Evolutionary conservation across 2,888 invertebrate genomes (phyloP), one percentile per base, ranked within the genome.

Genomic region (Zhengitettix transpicula): DNA sequence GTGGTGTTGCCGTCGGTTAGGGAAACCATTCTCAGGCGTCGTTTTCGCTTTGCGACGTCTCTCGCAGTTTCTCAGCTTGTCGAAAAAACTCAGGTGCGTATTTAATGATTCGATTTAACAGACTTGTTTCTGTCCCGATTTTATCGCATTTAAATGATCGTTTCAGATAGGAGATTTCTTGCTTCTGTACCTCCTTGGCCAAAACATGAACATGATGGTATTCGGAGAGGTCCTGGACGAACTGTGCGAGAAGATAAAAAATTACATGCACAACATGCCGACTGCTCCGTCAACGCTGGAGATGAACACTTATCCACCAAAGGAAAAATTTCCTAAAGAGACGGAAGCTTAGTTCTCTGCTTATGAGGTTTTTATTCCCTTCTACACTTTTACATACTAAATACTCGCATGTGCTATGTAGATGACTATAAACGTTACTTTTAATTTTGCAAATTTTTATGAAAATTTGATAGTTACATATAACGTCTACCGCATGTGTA

Each of bases 221-320:
- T 90, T 88, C 71, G 84, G 84, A 58, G 89, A 90, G 69, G 83
- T 90, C 64, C 69, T 91, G 67, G 85, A 89, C 65, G 88, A 89
- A 68, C 73, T 89, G n/a, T 82, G 84, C 55, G 79, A 82, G 63
- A 58, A 59, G 44, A 59, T 65, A 40, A 62, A 61, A 47, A 61
- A 62, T 58, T 62, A 63, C 59, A 60, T 83, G 64, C 83, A 84
- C 57, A 85, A 87, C 70, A 71, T 81, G 58, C 90, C 91, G 0
- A 89, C 90, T 1, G 90, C 90, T 3, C 90, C 90, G 0, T 89
- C 89, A 58, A 90, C 90, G 16, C 75, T 90, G 65, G 90, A 91
- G 75, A 87, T 90, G 85, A 87, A 88, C 9, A 88, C 89, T 62
- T 90, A 90, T 72, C 88, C 89, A 40, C 66, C 68, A 5, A 84